A percentile compares a stretch with the other conserved stretches of the same genome.
Evolutionary conservation across 2,113 vertebrate species (phyloP).

Genomic region (Oncorhynchus nerka): DNA sequence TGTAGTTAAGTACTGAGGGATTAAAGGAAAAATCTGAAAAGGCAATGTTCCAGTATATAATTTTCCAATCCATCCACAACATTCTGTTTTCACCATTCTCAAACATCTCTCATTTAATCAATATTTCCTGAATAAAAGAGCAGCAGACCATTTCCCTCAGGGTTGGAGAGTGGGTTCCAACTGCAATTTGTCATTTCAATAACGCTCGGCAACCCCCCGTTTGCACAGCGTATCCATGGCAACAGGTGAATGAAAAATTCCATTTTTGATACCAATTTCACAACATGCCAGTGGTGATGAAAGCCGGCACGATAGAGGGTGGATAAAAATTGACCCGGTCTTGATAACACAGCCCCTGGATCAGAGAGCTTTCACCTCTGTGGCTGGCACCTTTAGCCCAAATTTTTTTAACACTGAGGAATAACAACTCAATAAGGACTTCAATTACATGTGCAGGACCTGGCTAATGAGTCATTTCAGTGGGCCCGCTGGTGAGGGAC

Average conservation of each 20-base stretch:
- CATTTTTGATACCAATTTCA: slow-evolving; percentile 11
- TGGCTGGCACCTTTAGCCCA: background rate
- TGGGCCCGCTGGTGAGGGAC: slow-evolving; percentile 17
- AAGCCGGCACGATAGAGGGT: background rate
- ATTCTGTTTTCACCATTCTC: slow-evolving; percentile 1
- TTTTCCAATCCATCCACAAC: background rate
- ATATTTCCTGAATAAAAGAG: slow-evolving; percentile 18
- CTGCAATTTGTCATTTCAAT: slow-evolving; percentile 21
- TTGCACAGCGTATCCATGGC: slow-evolving; percentile 4
- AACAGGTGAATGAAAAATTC: slow-evolving; percentile 9
- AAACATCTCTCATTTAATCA: slow-evolving; percentile 8
- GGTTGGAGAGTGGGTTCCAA: slow-evolving; percentile 9
- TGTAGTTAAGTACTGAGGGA: background rate
- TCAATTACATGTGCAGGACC: slow-evolving; percentile 37
- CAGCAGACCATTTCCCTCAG: slow-evolving; percentile 11
- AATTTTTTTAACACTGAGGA: slow-evolving; percentile 16
- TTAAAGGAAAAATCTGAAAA: background rate
- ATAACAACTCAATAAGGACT: slow-evolving; percentile 13
- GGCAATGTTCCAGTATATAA: background rate
- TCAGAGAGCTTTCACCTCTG: background rate
- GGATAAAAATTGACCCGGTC: background rate
- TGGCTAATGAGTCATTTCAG: slow-evolving; percentile 40
- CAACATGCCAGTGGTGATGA: slow-evolving; percentile 9
- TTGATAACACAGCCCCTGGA: background rate
- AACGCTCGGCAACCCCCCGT: background rate